Evolutionary conservation across 1,140 invertebrate species (phyloP).

Genomic region (Apis dorsata): DNA sequence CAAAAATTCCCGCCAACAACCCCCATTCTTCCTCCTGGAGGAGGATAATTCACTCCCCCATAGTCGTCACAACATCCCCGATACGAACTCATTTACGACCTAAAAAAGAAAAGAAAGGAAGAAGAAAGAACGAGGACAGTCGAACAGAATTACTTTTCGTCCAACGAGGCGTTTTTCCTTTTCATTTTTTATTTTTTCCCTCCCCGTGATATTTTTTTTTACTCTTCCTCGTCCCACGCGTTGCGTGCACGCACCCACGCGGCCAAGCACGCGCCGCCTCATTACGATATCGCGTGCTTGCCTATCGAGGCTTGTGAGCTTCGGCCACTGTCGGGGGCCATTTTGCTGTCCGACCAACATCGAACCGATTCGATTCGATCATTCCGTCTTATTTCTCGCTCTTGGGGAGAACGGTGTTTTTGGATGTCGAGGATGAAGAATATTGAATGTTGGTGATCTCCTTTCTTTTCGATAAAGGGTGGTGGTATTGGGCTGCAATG

Average conservation of each 20-base stretch:
- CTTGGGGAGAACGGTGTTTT: too few relatives aligned
- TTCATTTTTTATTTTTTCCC: background rate
- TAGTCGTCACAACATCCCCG: background rate
- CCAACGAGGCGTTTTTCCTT: background rate
- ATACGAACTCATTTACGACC: too few relatives aligned
- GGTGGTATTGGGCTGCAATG: too few relatives aligned
- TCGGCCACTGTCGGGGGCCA: constrained; percentile 73
- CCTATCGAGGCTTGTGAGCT: constrained; percentile 53
- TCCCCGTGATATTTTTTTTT: too few relatives aligned
- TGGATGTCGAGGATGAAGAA: too few relatives aligned
- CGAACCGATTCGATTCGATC: constrained; percentile 49
- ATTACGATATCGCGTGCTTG: constrained; percentile 73
- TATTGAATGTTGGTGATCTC: too few relatives aligned
- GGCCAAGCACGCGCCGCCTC: constrained; percentile 49
- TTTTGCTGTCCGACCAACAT: constrained; percentile 70
- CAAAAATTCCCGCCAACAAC: background rate
- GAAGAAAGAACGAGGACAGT: background rate
- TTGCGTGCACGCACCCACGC: constrained; percentile 48
- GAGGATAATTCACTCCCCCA: too few relatives aligned
- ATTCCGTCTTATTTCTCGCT: background rate
- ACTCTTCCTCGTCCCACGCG: constrained; percentile 12
- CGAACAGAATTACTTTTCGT: background rate
- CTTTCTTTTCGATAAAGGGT: too few relatives aligned
- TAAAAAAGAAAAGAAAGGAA: background rate
- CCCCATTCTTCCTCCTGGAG: background rate